Percentiles rank a stretch among this genome's conserved stretches.
Evolutionary conservation across 1,140 invertebrate genomes (phyloP).

Genomic region (Leptinotarsa undecemlineata): DNA sequence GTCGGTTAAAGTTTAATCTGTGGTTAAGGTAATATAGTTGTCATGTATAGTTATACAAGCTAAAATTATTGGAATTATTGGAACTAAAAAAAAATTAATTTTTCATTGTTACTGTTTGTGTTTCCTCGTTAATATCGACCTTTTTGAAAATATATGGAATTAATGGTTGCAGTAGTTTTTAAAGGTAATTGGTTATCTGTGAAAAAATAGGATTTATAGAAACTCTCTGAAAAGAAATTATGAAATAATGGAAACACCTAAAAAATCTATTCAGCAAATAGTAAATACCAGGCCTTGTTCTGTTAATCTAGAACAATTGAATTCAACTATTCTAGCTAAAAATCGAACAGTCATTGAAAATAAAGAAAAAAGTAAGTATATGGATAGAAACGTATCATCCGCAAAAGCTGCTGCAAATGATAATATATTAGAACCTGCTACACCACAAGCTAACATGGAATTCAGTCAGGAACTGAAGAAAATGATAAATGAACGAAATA

Average conservation of each 20-base stretch:
- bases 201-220: too few relatives aligned
- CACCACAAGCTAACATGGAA: constrained; percentile 57
- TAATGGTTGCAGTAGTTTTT: too few relatives aligned
- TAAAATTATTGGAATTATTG: too few relatives aligned
- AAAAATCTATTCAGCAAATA: not conserved
- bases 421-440: constrained; percentile 34
- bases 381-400: not conserved
- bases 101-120: too few relatives aligned
- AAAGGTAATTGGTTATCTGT: too few relatives aligned
- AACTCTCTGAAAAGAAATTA: too few relatives aligned
- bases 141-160: too few relatives aligned
- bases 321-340: not conserved
- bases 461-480: constrained; percentile 64
- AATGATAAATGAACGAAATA: constrained; percentile 64
- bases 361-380: not conserved
- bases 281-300: constrained; percentile 2
- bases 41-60: too few relatives aligned
- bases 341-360: not conserved
- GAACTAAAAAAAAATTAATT: too few relatives aligned
- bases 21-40: too few relatives aligned
- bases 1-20: too few relatives aligned
- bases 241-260: not conserved
- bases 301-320: constrained; percentile 15
- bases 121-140: too few relatives aligned
- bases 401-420: not conserved